Evolutionary conservation across 2,797 vertebrate genomes (phyloP).

Genomic region (Argya squamiceps): DNA sequence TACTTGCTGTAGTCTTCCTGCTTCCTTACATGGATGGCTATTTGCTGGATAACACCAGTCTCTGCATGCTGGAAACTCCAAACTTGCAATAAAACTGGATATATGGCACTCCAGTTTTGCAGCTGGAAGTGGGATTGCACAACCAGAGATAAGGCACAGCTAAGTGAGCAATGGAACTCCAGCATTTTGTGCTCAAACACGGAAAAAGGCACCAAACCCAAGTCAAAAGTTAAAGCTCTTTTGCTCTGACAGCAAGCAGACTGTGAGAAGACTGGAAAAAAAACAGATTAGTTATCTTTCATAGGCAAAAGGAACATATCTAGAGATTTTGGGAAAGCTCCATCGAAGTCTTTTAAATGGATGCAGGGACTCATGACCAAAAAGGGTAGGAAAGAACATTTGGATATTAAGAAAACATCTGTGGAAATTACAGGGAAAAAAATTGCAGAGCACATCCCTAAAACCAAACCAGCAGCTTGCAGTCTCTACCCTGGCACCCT

Average conservation of each 20-base stretch:
- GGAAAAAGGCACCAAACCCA: background rate
- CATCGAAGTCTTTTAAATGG: background rate
- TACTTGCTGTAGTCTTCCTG: background rate
- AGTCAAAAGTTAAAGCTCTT: background rate
- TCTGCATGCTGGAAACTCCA: background rate
- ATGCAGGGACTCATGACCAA: background rate
- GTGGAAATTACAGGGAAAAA: background rate
- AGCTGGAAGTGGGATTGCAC: background rate
- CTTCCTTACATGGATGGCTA: slow-evolving; percentile 26
- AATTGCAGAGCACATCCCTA: background rate
- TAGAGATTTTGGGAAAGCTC: background rate
- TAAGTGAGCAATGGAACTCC: background rate
- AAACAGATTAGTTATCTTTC: background rate
- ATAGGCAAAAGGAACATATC: background rate
- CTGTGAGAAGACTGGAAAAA: background rate
- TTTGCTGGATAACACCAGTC: background rate
- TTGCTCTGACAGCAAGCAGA: background rate
- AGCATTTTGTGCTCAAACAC: background rate
- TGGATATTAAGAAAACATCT: background rate
- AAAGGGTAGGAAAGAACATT: background rate
- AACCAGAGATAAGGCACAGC: slow-evolving; percentile 15
- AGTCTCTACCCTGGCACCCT: background rate
- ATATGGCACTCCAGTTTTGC: background rate
- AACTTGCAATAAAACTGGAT: background rate
- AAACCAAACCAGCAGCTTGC: background rate